phyloP scores from a whole-genome alignment of 2,888 invertebrate genomes.

The Thalpophila matura region DNA sequence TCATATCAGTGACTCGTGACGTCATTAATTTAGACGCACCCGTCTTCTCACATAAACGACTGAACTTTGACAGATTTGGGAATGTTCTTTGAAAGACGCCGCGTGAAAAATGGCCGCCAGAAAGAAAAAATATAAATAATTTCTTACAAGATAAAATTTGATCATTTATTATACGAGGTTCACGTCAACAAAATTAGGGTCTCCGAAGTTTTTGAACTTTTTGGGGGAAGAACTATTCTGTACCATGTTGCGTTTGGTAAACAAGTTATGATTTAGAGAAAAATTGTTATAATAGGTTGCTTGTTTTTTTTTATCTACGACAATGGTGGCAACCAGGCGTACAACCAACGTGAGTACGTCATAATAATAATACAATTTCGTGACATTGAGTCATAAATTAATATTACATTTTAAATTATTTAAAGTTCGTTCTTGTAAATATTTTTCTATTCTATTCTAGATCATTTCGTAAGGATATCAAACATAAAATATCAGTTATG shows the following conservation, averaged over 20 bases:
- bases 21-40: constrained; percentile 76
- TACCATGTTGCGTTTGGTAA: constrained; percentile 10
- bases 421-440: too few relatives aligned
- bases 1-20: constrained; percentile 76
- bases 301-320: constrained; percentile 29
- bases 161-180: constrained; percentile 50
- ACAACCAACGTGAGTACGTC: too few relatives aligned
- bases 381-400: too few relatives aligned
- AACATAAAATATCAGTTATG: not conserved
- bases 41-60: constrained; percentile 65
- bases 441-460: too few relatives aligned
- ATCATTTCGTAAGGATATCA: too few relatives aligned
- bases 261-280: constrained; percentile 2
- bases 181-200: constrained; percentile 49
- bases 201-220: constrained; percentile 39
- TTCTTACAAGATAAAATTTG: constrained; percentile 56
- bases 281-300: not conserved
- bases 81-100: constrained; percentile 62
- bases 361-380: too few relatives aligned
- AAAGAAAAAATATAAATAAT: constrained; percentile 58
- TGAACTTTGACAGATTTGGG: constrained; percentile 73
- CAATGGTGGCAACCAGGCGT: too few relatives aligned
- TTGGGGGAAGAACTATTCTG: constrained; percentile 33
- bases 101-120: constrained; percentile 64
- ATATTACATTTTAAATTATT: too few relatives aligned